A percentile compares a stretch with the other conserved stretches of the same genome.
These are phyloP conservation scores for Drosophila percnosoma DNA, from an alignment of 2,888 invertebrate genomes.

Conservation along the genomic window DNA sequence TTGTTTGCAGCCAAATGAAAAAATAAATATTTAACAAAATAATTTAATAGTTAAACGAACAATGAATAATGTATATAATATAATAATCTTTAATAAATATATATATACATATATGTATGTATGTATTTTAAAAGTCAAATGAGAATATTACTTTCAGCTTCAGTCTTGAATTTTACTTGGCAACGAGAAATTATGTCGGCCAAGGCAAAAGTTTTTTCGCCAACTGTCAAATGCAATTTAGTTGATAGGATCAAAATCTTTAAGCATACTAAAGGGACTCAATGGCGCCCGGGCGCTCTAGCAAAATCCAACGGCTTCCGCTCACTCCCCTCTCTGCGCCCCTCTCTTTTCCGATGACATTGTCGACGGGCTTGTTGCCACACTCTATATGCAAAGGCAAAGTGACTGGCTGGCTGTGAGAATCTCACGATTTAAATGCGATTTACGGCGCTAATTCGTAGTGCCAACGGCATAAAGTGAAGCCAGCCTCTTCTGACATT, in stretches of 20 bases:
- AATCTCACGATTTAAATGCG: constrained; percentile 80
- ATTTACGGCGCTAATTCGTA: constrained; percentile 80
- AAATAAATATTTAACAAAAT: background rate
- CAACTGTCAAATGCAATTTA: constrained; percentile 84
- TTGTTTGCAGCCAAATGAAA: background rate
- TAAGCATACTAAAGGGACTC: constrained; percentile 46
- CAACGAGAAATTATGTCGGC: constrained; percentile 59
- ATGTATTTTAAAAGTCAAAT: constrained; percentile 31
- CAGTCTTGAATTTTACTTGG: constrained; percentile 14
- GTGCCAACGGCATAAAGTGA: constrained; percentile 63
- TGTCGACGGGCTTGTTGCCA: constrained; percentile 48
- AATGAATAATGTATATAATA: constrained; percentile 13
- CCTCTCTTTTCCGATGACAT: constrained; percentile 11
- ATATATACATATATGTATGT: constrained; percentile 19
- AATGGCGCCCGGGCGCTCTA: constrained; percentile 13
- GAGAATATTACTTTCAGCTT: constrained; percentile 28
- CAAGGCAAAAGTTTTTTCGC: constrained; percentile 71
- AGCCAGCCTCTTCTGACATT: constrained; percentile 26
- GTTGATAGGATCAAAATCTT: constrained; percentile 84
- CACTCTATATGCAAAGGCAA: constrained; percentile 65
- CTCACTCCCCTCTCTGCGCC: background rate
- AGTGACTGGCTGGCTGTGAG: constrained; percentile 70
- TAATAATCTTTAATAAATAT: background rate
- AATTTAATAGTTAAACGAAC: too few species aligned
- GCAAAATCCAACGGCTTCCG: background rate